Evolutionary conservation across 2,888 invertebrate species (phyloP), one percentile per base, ranked within the genome.

Genomic region (Candidula unifasciata): DNA sequence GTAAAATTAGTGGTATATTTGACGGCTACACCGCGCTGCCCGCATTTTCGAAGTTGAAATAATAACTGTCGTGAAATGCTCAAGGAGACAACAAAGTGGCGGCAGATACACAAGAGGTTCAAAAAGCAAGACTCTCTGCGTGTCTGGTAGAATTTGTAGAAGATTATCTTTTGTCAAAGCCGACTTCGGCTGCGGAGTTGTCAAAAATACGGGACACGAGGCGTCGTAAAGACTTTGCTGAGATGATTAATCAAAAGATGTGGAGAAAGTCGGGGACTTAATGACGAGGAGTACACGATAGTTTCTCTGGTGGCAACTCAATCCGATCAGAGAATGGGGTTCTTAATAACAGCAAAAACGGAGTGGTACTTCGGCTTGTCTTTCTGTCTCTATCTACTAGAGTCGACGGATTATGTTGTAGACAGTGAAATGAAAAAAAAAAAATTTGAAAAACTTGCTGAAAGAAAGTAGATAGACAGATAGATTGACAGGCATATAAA

Each of bases 191-290:
- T 74, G 64, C 82, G 10, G 74, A 82, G 74, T 82, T 82, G 82
- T 82, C 74, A 82, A 82, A 82, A 82, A 82, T 82, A 82, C 74
- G 82, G 82, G 82, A 54, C 82, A 82, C 82, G 82, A 82, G 82
- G 60, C 82, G 13, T 10, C 24, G 5, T 27, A 60, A 71, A 71
- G 71, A 71, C 35, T 54, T 80, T 37, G 64, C 64, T 64, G 73
- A 27, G 82, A 74, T 82, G 82, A 74, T 74, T 82, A 82, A 82
- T 82, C 74, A 64, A 66, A 37, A 80, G 54, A 71, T 57, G 27
- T 18, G 18, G 80, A 30, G 52, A 6, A 33, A 78, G 64, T 24
- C 37, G 1, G 30, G 21, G 30, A 30, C 52, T 68, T 52, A 52
- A 80, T 80, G 68, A 27, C 27, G 37, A 44, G 52, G 35, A 68